Evolutionary conservation across 1,140 invertebrate species (phyloP).

Genomic region (Nephila pilipes): DNA sequence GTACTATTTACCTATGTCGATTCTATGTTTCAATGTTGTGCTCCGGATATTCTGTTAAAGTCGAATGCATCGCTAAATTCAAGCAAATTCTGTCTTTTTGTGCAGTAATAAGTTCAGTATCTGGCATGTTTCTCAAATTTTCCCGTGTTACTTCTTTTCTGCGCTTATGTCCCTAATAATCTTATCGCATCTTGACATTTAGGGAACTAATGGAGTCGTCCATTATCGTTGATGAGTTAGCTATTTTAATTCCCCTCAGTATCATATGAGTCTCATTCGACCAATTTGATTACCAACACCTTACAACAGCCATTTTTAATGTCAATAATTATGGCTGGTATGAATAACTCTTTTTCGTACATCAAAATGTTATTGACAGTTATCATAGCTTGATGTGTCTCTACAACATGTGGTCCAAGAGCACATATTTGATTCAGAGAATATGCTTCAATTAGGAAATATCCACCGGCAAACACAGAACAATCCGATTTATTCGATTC

Average conservation of each 20-base stretch:
- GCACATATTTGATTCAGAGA: not conserved
- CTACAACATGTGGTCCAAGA: not conserved
- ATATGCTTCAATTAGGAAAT: not conserved
- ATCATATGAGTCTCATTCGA: not conserved
- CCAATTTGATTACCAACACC: slow-evolving; percentile 1
- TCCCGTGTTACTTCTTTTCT: not conserved
- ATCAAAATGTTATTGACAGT: not conserved
- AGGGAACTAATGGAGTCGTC: not conserved
- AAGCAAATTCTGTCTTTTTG: no score
- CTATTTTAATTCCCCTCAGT: not conserved
- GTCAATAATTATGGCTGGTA: not conserved
- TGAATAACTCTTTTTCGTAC: not conserved
- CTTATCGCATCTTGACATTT: not conserved
- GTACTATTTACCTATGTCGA: not conserved
- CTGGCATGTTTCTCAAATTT: no score
- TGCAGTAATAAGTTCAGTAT: not conserved
- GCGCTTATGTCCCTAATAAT: not conserved
- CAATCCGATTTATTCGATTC: not conserved
- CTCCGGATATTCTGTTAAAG: not conserved
- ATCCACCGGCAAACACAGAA: not conserved
- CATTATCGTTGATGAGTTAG: no score
- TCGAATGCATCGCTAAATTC: no score
- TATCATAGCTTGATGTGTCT: not conserved
- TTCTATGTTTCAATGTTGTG: not conserved
- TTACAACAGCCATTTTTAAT: slow-evolving; percentile 12